A percentile compares a stretch with the other conserved stretches of the same genome.
Evolutionary conservation across 2,113 vertebrate species (phyloP).

Genomic region (Nestor notabilis): DNA sequence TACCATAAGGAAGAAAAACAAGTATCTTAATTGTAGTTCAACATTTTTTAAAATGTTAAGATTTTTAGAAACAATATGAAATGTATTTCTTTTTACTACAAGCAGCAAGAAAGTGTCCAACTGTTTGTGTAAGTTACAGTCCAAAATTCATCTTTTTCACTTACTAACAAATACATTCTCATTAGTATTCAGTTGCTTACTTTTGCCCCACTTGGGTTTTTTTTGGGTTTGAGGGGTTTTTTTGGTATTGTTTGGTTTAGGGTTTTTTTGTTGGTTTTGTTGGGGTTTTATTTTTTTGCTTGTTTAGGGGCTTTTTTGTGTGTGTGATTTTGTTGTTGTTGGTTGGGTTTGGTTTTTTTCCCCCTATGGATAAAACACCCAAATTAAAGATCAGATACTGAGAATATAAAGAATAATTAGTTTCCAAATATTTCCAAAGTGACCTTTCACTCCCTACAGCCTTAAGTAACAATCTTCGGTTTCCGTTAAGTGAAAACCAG

Average conservation of each 20-base stretch:
- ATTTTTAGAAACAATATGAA: not conserved
- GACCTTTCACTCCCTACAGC: not conserved
- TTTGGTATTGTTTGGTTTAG: not conserved
- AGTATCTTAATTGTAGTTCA: not conserved
- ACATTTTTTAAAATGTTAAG: accelerated
- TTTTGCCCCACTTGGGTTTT: not conserved
- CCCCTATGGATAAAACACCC: not conserved
- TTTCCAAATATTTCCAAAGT: not conserved
- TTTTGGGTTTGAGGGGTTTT: not conserved
- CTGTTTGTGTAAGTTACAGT: not conserved
- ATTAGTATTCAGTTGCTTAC: not conserved
- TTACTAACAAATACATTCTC: not conserved
- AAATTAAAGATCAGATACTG: not conserved
- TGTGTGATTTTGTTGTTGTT: not conserved
- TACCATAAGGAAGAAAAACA: not conserved
- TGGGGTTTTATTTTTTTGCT: not conserved
- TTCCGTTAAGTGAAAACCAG: not conserved
- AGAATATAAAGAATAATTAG: not conserved
- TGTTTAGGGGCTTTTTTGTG: not conserved
- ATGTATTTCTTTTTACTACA: not conserved
- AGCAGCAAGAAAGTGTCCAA: not conserved
- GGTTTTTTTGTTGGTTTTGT: not conserved
- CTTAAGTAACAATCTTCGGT: not conserved
- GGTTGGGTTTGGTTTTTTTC: not conserved
- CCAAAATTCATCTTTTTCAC: not conserved